Conservation (phyloP, 2,888 invertebrate species). For the Endomychus coccineus region DNA sequence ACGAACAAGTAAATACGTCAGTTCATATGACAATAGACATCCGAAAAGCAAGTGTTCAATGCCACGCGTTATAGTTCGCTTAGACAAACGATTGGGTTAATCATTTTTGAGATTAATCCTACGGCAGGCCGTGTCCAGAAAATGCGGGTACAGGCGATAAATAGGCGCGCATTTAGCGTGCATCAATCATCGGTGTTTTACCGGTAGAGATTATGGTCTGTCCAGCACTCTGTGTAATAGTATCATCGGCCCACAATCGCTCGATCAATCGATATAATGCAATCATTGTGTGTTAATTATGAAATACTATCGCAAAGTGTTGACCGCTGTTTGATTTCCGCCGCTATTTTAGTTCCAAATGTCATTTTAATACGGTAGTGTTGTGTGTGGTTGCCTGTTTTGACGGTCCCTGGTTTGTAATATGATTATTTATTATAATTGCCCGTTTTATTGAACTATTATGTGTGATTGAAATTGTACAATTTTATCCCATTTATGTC, state of each 20-base stretch:
- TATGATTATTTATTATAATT: constrained; percentile 38
- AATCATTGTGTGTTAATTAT: constrained; percentile 38
- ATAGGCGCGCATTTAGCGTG: constrained; percentile 29
- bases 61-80: too few relatives aligned
- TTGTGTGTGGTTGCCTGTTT: constrained; percentile 34
- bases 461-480: constrained; percentile 29
- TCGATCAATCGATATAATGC: constrained; percentile 41
- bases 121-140: too few relatives aligned
- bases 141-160: too few relatives aligned
- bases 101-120: too few relatives aligned
- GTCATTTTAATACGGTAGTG: constrained; percentile 37
- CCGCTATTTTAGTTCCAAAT: constrained; percentile 38
- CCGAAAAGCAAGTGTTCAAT: too few relatives aligned
- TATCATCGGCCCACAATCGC: constrained; percentile 30
- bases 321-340: constrained; percentile 41
- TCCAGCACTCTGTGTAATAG: too few relatives aligned
- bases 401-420: constrained; percentile 34
- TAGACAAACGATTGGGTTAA: too few relatives aligned
- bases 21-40: too few relatives aligned
- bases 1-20: too few relatives aligned
- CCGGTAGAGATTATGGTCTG: constrained; percentile 35
- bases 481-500: too few relatives aligned
- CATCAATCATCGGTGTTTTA: constrained; percentile 39
- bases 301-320: constrained; percentile 18
- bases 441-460: constrained; percentile 33